Evolutionary conservation across 2,797 vertebrate genomes (phyloP).

Genomic region (Acropternis orthonyx): DNA sequence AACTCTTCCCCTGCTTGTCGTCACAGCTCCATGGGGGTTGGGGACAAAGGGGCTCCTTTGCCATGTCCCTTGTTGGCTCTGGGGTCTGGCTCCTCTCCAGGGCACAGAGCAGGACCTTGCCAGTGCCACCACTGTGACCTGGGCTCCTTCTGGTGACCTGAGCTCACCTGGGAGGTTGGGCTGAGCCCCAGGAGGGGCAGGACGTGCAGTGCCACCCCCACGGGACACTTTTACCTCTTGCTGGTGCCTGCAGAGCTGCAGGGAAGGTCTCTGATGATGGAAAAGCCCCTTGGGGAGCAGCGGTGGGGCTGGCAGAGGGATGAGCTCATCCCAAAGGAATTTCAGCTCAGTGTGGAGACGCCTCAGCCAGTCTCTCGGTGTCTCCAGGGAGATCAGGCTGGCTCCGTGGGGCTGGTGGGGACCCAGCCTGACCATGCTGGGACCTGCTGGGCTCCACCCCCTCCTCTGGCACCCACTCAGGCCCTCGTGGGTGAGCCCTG

Average conservation of each 20-base stretch:
- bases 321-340: background rate
- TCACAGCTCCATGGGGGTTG: accelerated
- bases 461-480: background rate
- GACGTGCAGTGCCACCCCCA: no score
- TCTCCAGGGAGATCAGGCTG: background rate
- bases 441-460: background rate
- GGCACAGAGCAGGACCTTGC: background rate
- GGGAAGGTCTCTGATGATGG: background rate
- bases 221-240: background rate
- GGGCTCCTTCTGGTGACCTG: background rate
- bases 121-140: background rate
- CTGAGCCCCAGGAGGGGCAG: background rate
- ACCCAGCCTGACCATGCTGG: background rate
- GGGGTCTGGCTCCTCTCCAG: background rate
- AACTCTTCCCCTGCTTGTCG: background rate
- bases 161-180: background rate
- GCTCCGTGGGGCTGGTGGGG: background rate
- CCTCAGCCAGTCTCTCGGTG: background rate
- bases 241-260: background rate
- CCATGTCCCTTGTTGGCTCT: background rate
- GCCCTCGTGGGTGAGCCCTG: background rate
- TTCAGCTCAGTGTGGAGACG: background rate
- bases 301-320: background rate
- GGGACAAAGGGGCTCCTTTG: background rate
- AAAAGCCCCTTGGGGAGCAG: background rate